Percentiles rank a stretch among this genome's conserved stretches.
Evolutionary conservation across 2,888 invertebrate genomes (phyloP).

Genomic region (Apomyelois bistriatella): DNA sequence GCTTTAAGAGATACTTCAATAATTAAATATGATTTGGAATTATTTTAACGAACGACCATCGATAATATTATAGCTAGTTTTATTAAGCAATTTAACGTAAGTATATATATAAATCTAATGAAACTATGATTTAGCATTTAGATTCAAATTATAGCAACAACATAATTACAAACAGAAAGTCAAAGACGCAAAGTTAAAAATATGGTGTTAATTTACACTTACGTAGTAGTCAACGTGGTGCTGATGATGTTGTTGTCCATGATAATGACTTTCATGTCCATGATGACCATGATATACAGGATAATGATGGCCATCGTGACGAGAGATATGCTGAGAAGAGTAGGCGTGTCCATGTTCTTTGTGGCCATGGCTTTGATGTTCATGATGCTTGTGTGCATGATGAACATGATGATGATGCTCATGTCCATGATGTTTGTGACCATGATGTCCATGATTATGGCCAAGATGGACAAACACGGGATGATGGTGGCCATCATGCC

Average conservation of each 20-base stretch:
- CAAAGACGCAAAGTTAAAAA: too few species aligned
- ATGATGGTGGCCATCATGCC: constrained; percentile 17
- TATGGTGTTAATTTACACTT: too few species aligned
- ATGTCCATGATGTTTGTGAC: not conserved
- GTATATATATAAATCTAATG: too few species aligned
- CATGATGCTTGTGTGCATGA: constrained; percentile 19
- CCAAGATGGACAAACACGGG: constrained; percentile 14
- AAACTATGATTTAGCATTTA: too few species aligned
- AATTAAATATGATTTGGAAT: too few species aligned
- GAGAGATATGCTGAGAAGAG: constrained; percentile 22
- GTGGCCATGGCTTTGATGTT: not conserved
- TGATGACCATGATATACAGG: constrained; percentile 20
- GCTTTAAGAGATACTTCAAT: too few species aligned
- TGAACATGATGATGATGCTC: not conserved
- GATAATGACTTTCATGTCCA: constrained; percentile 27
- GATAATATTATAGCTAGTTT: too few species aligned
- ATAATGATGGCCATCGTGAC: constrained; percentile 19
- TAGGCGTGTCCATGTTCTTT: constrained; percentile 19
- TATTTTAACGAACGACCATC: too few species aligned
- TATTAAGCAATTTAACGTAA: too few species aligned
- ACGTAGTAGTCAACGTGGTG: constrained; percentile 30
- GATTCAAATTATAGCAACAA: too few species aligned
- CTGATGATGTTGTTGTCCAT: constrained; percentile 29
- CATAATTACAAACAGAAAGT: too few species aligned
- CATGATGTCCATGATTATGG: constrained; percentile 12